Conservation (phyloP, 2,113 vertebrate genomes). For the Trogon melanurus region DNA sequence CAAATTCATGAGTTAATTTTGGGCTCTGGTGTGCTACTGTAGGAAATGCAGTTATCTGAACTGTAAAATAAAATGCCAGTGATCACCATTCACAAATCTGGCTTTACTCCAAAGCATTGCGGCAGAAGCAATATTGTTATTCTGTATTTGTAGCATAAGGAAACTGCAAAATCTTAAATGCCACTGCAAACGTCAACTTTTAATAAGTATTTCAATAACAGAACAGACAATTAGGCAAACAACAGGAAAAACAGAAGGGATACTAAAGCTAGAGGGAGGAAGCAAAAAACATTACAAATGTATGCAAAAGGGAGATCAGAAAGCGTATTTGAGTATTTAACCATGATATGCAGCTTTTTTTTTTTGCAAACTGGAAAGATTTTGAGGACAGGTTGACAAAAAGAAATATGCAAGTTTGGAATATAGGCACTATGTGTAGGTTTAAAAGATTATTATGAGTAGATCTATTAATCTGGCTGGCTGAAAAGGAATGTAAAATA, state of each 20-base stretch:
- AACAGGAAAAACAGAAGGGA: not conserved
- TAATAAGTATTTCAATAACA: not conserved
- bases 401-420: not conserved
- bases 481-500: not conserved
- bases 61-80: slow-evolving; percentile 4
- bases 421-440: not conserved
- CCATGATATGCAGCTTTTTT: not conserved
- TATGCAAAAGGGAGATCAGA: not conserved
- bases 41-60: not conserved
- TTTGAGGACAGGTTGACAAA: not conserved
- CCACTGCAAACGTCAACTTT: not conserved
- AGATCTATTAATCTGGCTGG: not conserved
- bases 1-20: not conserved
- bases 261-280: not conserved
- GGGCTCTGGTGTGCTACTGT: not conserved
- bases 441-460: not conserved
- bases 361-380: not conserved
- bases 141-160: not conserved
- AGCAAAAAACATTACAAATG: not conserved
- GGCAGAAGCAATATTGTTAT: not conserved
- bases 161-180: not conserved
- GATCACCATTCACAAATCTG: not conserved
- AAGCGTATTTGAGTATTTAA: not conserved
- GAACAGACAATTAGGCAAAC: not conserved
- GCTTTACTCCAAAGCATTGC: not conserved